Percentiles rank a stretch among this genome's conserved stretches.
Conservation (phyloP, 2,888 invertebrate species). For the Strigamia transsilvanica region DNA sequence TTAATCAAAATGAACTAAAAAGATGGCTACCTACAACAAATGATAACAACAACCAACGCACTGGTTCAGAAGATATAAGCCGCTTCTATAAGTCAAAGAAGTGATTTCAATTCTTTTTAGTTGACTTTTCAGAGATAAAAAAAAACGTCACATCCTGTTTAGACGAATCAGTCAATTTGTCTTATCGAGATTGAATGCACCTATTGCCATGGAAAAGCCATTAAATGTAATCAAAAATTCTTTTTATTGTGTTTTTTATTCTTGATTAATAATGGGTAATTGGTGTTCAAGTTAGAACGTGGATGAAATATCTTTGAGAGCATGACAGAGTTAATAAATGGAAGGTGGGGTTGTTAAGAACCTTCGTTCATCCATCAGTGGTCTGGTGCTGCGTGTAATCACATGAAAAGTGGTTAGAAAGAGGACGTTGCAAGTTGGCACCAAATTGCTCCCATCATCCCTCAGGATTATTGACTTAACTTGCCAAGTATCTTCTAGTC, state of each 20-base stretch:
- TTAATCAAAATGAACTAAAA: no score
- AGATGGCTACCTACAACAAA: no score
- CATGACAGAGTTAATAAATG: constrained; percentile 29
- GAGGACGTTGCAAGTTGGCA: constrained; percentile 35
- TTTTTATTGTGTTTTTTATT: neutral
- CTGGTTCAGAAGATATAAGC: no score
- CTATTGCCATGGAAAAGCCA: no score
- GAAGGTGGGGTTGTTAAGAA: constrained; percentile 36
- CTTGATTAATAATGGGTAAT: neutral
- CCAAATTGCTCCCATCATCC: constrained; percentile 45
- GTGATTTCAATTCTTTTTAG: no score
- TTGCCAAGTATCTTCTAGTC: neutral
- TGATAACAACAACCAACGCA: no score
- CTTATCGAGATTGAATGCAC: no score
- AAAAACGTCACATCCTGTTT: no score
- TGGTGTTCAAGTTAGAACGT: neutral
- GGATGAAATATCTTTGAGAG: constrained; percentile 17
- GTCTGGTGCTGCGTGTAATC: constrained; percentile 49
- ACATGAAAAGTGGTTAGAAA: constrained; percentile 45
- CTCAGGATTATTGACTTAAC: constrained; percentile 48
- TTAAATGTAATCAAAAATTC: neutral
- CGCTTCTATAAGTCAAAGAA: no score
- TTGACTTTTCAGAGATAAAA: no score
- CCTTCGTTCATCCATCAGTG: constrained; percentile 19
- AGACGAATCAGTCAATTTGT: no score